Percentiles rank a stretch among this genome's conserved stretches.
These are phyloP conservation scores for Syndactyla subalaris DNA, from an alignment of 2,797 vertebrate species.

Conservation along the genomic window DNA sequence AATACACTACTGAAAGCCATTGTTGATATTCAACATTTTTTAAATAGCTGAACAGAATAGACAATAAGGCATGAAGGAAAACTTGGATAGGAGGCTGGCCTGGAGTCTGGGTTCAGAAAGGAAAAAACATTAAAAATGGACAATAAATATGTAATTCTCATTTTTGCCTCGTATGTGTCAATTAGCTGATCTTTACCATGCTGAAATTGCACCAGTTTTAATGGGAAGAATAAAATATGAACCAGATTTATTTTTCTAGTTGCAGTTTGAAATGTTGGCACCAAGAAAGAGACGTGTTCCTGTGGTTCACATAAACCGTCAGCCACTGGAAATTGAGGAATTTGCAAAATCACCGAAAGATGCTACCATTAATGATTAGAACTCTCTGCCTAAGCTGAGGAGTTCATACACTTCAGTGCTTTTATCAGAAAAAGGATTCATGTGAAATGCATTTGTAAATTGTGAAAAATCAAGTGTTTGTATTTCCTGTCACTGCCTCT, in stretches of 20 bases:
- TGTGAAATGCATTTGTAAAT: background rate
- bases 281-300: background rate
- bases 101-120: slow-evolving; percentile 87
- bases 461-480: background rate
- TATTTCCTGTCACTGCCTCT: background rate
- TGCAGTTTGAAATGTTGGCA: background rate
- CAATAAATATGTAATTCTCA: slow-evolving; percentile 30
- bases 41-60: slow-evolving; percentile 98
- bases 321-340: background rate
- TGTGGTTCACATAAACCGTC: background rate
- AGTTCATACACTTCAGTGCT: background rate
- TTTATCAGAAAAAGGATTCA: background rate
- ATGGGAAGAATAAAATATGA: slow-evolving; percentile 20
- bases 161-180: slow-evolving; percentile 54
- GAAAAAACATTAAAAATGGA: slow-evolving; percentile 59
- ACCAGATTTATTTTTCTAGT: background rate
- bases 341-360: background rate
- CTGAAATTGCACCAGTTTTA: slow-evolving; percentile 1
- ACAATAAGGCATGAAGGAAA: slow-evolving; percentile 96
- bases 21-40: slow-evolving; percentile 99
- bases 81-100: slow-evolving; percentile 94
- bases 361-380: background rate
- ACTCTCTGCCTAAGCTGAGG: background rate
- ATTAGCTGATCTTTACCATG: background rate
- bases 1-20: slow-evolving; percentile 96